Base-by-base conservation (phyloP, 2,888 invertebrate genomes). In the Macropis europaea region DNA sequence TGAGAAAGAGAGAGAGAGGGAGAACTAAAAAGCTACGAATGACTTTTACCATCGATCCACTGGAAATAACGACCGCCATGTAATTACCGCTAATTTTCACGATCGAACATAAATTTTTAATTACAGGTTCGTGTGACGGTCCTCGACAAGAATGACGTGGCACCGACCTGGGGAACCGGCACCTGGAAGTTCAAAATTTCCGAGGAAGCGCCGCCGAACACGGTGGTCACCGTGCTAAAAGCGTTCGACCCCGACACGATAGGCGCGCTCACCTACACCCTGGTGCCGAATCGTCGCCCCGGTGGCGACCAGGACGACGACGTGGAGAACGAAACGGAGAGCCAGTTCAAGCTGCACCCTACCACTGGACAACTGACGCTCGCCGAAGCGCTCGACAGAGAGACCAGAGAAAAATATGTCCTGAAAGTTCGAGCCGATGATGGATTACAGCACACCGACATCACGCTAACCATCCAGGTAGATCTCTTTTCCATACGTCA, bases 101-200 rank as follows among this genome's bases (percentile, higher is more conserved):
- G 54, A 28, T 45, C 34, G 30, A 13, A 50, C 40, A 36, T 43
- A 34, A 47, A 52, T 69, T 72, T 82, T 75, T 75, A 69, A 82
- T 93, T 93, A 22, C 94, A 97, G 97, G 95, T 97, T 82, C 94
- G 93, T 90, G 94, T 98, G 81, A 94, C 93, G 63, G 95, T 98
- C 56, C 90, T 96, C 89, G 98, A 98, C 91, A 95, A 95, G 90
- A 98, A 98, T 90, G 98, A 98, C 92, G 97, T 96, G 85, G 97
- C 97, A n/a, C 98, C 98, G 2, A 93, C 94, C 59, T 97, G 97
- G 92, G 93, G 93, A 82, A 93, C 94, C 74, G 93, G 94, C 32
- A 95, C 95, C 13, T 91, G 94, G 82, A 93, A 93, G 52, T 95
- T 94, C 89, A 92, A 93, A 61, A 95, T 97, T 0, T 96, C 97